A percentile compares a stretch with the other conserved stretches of the same genome.
Conservation (phyloP, 2,113 vertebrate species). For the Cygnus atratus region DNA sequence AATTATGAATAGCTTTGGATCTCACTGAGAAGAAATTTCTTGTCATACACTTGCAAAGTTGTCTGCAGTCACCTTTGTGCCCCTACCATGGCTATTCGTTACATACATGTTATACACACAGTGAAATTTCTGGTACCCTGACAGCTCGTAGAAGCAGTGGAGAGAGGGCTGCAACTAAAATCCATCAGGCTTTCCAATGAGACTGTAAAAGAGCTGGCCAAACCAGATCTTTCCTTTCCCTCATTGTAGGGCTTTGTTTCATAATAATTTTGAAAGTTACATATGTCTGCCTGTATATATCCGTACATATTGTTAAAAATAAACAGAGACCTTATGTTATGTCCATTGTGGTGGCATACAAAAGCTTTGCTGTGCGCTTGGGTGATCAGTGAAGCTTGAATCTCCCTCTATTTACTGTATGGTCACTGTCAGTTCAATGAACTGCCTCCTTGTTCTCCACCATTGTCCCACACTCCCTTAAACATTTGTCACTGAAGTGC, state of each 20-base stretch:
- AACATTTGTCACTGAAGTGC: constrained; percentile 86
- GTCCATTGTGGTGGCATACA: constrained; percentile 80
- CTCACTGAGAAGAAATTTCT: not conserved
- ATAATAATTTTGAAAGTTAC: constrained; percentile 26
- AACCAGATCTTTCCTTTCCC: not conserved
- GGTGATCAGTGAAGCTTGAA: constrained; percentile 83
- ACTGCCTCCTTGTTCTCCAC: constrained; percentile 84
- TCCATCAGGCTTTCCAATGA: not conserved
- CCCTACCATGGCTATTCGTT: fast-evolving
- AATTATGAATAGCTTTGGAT: not conserved
- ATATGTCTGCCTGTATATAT: constrained; percentile 25
- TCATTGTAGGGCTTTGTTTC: not conserved
- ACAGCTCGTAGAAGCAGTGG: not conserved
- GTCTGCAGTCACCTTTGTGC: not conserved
- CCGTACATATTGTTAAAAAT: constrained; percentile 74
- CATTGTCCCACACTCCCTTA: constrained; percentile 85
- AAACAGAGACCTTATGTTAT: constrained; percentile 82
- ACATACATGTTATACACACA: too few relatives aligned
- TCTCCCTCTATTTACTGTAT: constrained; percentile 86
- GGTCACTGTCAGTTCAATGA: constrained; percentile 88
- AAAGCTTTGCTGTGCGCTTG: constrained; percentile 78
- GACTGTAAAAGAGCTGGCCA: not conserved
- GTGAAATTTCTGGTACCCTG: not conserved
- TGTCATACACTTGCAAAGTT: not conserved
- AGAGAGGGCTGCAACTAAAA: not conserved